Evolutionary conservation across 2,797 vertebrate genomes (phyloP).

Genomic region (Alcedo quadribrachys): DNA sequence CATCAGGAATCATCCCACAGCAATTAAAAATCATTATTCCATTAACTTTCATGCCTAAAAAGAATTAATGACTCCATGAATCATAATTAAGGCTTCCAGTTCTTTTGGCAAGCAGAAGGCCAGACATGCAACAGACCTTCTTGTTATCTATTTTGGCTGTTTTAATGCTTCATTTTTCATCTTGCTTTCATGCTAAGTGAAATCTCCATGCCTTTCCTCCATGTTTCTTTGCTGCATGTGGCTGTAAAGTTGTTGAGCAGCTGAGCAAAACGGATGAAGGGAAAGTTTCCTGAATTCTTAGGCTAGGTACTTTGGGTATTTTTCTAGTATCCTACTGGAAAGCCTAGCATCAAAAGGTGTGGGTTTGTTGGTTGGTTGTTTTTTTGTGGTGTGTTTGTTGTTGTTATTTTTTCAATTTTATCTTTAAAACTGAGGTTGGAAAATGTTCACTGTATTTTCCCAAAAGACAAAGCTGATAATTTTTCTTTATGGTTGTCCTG

Average conservation of each 20-base stretch:
- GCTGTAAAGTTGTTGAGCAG: neutral
- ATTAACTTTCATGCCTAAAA: slow-evolving; percentile 72
- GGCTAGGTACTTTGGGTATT: neutral
- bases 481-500: neutral
- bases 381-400: too few relatives aligned
- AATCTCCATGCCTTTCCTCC: slow-evolving; percentile 21
- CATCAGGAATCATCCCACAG: slow-evolving; percentile 67
- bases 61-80: slow-evolving; percentile 74
- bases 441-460: neutral
- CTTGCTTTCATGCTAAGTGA: slow-evolving; percentile 17
- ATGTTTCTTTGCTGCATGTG: neutral
- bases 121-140: slow-evolving; percentile 50
- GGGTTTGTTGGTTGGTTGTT: too few relatives aligned
- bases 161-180: slow-evolving; percentile 61
- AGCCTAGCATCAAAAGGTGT: neutral
- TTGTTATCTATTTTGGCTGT: slow-evolving; percentile 45
- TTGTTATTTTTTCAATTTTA: neutral
- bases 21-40: slow-evolving; percentile 79
- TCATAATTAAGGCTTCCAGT: slow-evolving; percentile 74
- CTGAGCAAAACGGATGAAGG: neutral
- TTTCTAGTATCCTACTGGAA: neutral
- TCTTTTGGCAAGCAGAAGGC: slow-evolving; percentile 63
- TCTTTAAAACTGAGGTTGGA: neutral
- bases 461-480: neutral
- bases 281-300: neutral